phyloP scores from a whole-genome alignment of 2,888 invertebrate species.

The Teleogryllus oceanicus region DNA sequence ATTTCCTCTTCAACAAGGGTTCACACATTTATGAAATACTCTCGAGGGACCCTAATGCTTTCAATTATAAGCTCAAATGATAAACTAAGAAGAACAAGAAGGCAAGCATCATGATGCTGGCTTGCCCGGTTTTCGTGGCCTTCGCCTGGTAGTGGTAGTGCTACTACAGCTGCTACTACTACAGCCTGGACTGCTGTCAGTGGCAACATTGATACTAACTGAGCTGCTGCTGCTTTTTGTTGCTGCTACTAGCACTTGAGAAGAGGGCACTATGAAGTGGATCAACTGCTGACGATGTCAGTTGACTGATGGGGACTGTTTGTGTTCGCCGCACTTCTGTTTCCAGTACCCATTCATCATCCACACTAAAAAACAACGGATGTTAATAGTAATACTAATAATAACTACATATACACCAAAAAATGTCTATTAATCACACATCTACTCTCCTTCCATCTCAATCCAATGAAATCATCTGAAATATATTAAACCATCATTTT shows the following conservation, averaged over 20 bases:
- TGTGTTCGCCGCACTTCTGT: conserved; percentile 48
- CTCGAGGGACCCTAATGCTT: background rate
- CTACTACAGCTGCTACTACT: background rate
- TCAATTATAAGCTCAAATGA: background rate
- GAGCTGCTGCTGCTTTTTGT: conserved; percentile 45
- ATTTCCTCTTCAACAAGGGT: background rate
- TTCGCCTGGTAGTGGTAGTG: background rate
- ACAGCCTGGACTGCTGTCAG: background rate
- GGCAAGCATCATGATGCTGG: conserved; percentile 18
- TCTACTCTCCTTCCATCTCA: no score
- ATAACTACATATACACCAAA: background rate
- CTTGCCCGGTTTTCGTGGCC: background rate
- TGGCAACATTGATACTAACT: background rate
- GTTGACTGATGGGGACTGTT: conserved; percentile 44
- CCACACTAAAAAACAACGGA: conserved; percentile 58
- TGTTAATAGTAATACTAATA: background rate
- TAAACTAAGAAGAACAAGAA: background rate
- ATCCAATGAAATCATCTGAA: no score
- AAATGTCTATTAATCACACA: no score
- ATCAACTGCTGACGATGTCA: conserved; percentile 31
- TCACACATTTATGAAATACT: background rate
- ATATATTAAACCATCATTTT: no score
- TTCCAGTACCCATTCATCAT: conserved; percentile 82
- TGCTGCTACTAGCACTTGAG: conserved; percentile 42
- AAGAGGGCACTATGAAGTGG: conserved; percentile 28